Percentiles rank a stretch among this genome's conserved stretches.
Conservation (phyloP, 1,140 invertebrate species). For the Onthophagus taurus region DNA sequence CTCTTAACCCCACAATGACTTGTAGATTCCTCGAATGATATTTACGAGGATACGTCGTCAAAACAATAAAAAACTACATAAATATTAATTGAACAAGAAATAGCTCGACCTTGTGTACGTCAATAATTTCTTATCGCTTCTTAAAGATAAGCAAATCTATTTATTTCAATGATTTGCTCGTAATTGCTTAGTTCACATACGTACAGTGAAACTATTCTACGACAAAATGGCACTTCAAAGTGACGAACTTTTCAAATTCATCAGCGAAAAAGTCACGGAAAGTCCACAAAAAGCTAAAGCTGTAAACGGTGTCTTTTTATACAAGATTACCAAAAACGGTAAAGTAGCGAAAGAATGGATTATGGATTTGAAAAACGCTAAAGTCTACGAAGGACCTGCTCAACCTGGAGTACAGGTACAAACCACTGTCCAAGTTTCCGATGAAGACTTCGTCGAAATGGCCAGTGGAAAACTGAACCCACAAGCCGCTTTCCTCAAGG, state of each 20-base stretch:
- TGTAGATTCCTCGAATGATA: too few species aligned
- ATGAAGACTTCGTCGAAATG: slow-evolving; percentile 74
- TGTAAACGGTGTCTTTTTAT: slow-evolving; percentile 74
- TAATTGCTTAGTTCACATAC: too few species aligned
- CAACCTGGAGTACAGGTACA: slow-evolving; percentile 72
- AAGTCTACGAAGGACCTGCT: slow-evolving; percentile 68
- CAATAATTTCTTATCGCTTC: too few species aligned
- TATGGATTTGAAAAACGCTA: slow-evolving; percentile 78
- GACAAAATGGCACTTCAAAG: slow-evolving; percentile 52
- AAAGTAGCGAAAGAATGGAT: slow-evolving; percentile 75
- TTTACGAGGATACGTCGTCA: too few species aligned
- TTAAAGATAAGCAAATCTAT: too few species aligned
- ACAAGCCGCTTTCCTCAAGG: slow-evolving; percentile 84
- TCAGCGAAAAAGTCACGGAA: slow-evolving; percentile 60
- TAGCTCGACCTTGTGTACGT: too few species aligned
- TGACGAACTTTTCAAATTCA: slow-evolving; percentile 72
- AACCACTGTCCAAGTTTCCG: slow-evolving; percentile 77
- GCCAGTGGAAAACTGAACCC: slow-evolving; percentile 78
- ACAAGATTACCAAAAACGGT: slow-evolving; percentile 73
- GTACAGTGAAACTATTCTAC: too few species aligned
- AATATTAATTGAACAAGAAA: too few species aligned
- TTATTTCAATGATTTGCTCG: too few species aligned
- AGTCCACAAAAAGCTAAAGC: slow-evolving; percentile 65
- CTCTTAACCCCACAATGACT: too few species aligned
- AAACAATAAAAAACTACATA: too few species aligned